A percentile compares a stretch with the other conserved stretches of the same genome.
These are phyloP conservation scores for Sigmodon hispidus DNA, from an alignment of 2,113 vertebrate species.

Conservation along the genomic window DNA sequence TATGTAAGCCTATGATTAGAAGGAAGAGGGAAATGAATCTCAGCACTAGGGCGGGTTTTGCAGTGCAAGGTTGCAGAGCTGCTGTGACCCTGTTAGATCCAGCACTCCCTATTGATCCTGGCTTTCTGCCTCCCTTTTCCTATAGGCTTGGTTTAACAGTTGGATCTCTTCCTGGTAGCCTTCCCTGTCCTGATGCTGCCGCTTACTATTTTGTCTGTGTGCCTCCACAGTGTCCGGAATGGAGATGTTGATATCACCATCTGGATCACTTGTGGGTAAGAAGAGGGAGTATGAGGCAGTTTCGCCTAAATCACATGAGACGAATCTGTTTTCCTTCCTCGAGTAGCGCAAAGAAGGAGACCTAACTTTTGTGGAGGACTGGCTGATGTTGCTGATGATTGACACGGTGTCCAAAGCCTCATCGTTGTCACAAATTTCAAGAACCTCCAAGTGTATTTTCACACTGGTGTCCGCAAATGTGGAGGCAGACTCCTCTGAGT, in stretches of 20 bases:
- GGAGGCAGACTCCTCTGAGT: constrained; percentile 86
- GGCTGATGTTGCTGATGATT: constrained; percentile 98
- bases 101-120: not conserved
- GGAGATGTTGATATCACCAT: constrained; percentile 94
- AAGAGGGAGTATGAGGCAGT: constrained; percentile 96
- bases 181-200: constrained; percentile 87
- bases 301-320: constrained; percentile 96
- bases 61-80: not conserved
- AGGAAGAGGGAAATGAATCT: not conserved
- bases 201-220: constrained; percentile 93
- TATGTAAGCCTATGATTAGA: constrained; percentile 8
- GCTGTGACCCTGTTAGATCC: accelerated
- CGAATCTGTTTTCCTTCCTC: constrained; percentile 95
- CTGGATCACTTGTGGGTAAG: constrained; percentile 91
- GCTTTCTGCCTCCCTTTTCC: constrained; percentile 86
- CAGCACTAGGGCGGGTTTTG: not conserved
- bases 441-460: constrained; percentile 97
- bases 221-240: constrained; percentile 98
- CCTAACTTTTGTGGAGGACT: constrained; percentile 94
- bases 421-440: constrained; percentile 97
- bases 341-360: constrained; percentile 97
- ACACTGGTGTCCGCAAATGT: constrained; percentile 92
- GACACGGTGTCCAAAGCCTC: constrained; percentile 98
- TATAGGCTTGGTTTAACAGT: constrained; percentile 94
- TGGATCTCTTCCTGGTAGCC: constrained; percentile 97